Base-by-base conservation (phyloP, 2,888 invertebrate genomes). In the Chalcis sispes region DNA sequence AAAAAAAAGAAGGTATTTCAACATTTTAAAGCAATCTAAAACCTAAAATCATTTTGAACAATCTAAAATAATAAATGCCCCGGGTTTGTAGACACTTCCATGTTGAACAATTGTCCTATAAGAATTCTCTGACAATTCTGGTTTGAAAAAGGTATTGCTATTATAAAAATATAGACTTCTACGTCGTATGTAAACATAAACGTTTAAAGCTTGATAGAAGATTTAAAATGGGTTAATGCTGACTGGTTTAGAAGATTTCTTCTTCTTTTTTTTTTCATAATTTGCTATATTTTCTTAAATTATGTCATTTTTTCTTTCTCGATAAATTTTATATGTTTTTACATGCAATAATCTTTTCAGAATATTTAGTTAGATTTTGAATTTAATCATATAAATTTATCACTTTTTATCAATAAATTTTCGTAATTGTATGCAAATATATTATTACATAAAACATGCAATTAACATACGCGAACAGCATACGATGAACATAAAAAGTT, bases 21-120 rank as follows among this genome's bases (percentile, higher is more conserved):
- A 36, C 10, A 40, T 8, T 50, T 50, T 27, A 56, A 42, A 54
- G 56, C 67, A 27, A 56, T 56, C 5, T 27, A 8, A 42, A 42
- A 67, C 10, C 54, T 40, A 2, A 54, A 54, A 5, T 10, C 42
- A 18, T 56, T 67, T 1, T 67, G 42, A 27, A 56, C 56, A 27
- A 67, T 67, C 8, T n/a, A n/a, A n/a, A n/a, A n/a, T n/a, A 67
- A 13, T 67, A 42, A 25, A 27, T 67, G 67, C 1, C 67, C 67
- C 15, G 67, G 67, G 54, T 56, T 56, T 27, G 54, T 67, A 7
- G 56, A 40, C 40, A 56, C 54, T n/a, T 56, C 54, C n/a, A 67
- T n/a, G 27, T 67, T 36, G 13, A 67, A 56, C 8, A 27, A n/a
- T 13, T 56, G 7, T 8, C 36, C 67, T 13, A 67, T 10, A 1